Base-by-base conservation (phyloP, 1,140 invertebrate genomes). In the Papilio dardanus region DNA sequence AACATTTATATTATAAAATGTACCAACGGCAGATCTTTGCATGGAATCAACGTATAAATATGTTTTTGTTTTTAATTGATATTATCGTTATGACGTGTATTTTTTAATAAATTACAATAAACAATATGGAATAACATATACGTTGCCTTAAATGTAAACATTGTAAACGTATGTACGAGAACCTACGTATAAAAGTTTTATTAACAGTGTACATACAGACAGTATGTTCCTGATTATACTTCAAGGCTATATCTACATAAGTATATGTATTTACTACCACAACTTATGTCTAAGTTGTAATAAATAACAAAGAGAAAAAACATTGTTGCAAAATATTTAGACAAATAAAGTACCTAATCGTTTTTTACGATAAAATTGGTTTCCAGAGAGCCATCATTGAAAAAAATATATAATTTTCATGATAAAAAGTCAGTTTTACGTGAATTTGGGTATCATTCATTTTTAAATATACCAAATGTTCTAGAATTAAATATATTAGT, bases 81-180 rank as follows among this genome's bases (percentile, higher is more conserved):
- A 19, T n/a, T 10, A 19, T 35, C n/a, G n/a, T 21, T 37, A n/a
- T 30, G 37, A 68, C 24, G n/a, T 71, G 68, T 37, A 21, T 28
- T 24, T 37, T 68, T 50, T 16, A 71, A 42, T 28, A 42, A 40
- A 50, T 71, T 46, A 46, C 40, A 46, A 28, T 37, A 71, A 71
- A 71, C 37, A 37, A 42, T 42, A 71, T 24, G 40, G 40, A 46
- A 71, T 71, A 16, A 40, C 16, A 71, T 16, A 71, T 40, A 71
- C 24, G 24, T 42, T 24, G 24, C 24, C 37, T 40, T 30, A 71
- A 50, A 40, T 19, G 37, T 68, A 68, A 28, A 42, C 67, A 68
- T 37, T 68, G 67, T 68, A 40, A 40, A 68, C 8, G 14, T 69
- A 69, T 3, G n/a, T 68, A 40, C 31, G n/a, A 67, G 21, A n/a